Conservation (phyloP, 2,888 invertebrate species). For the Plagiodera versicolora region DNA sequence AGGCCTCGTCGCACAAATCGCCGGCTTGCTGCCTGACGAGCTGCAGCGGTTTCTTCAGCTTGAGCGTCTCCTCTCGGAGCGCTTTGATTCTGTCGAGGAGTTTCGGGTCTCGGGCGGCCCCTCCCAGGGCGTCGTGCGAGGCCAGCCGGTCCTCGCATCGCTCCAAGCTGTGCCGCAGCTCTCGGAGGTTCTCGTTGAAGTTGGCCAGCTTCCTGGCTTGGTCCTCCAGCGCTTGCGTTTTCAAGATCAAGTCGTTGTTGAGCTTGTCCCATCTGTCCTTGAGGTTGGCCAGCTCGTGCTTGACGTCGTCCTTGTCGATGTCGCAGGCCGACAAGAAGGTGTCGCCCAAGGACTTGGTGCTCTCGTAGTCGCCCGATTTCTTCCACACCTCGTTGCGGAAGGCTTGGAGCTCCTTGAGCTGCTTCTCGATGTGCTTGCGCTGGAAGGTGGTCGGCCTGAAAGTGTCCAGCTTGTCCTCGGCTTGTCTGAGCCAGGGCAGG, state of each 20-base stretch:
- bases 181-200: conserved; percentile 81
- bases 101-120: conserved; percentile 80
- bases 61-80: conserved; percentile 78
- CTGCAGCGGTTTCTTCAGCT: conserved; percentile 74
- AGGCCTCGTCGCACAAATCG: conserved; percentile 75
- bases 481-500: conserved; percentile 84
- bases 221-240: conserved; percentile 80
- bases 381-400: conserved; percentile 94
- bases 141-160: conserved; percentile 86
- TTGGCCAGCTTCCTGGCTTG: conserved; percentile 80
- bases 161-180: conserved; percentile 81
- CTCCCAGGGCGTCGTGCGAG: conserved; percentile 71
- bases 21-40: conserved; percentile 63
- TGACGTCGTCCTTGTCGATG: conserved; percentile 86
- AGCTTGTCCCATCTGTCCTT: conserved; percentile 90
- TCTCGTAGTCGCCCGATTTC: conserved; percentile 91
- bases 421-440: conserved; percentile 83
- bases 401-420: conserved; percentile 82
- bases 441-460: conserved; percentile 80
- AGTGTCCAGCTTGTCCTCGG: conserved; percentile 80
- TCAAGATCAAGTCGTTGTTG: conserved; percentile 78
- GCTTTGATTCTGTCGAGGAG: conserved; percentile 82
- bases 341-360: conserved; percentile 82
- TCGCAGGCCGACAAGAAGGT: conserved; percentile 87
- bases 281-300: conserved; percentile 76